A percentile compares a stretch with the other conserved stretches of the same genome.
Evolutionary conservation across 2,797 vertebrate species (phyloP).

Genomic region (Phrynocephalus guinanensis): DNA sequence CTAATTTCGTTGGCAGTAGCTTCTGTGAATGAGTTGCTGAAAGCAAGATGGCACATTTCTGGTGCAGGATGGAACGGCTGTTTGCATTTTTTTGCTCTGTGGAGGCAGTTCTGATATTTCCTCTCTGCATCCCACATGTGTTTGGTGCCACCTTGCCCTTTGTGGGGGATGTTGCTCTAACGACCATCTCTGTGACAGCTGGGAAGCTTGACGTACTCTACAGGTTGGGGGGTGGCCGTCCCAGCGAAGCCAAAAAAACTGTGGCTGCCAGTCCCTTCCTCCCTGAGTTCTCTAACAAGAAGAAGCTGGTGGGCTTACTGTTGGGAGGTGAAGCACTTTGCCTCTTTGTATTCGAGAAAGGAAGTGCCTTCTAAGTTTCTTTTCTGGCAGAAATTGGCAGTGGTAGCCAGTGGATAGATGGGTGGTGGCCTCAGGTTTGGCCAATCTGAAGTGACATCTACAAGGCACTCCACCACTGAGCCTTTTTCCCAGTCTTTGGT

Average conservation of each 20-base stretch:
- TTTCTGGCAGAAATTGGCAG: background rate
- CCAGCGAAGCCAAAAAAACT: background rate
- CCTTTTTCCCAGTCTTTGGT: background rate
- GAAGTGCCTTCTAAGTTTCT: background rate
- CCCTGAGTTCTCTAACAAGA: background rate
- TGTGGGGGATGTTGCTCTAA: background rate
- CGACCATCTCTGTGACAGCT: background rate
- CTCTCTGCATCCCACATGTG: background rate
- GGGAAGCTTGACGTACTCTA: background rate
- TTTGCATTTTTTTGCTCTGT: slow-evolving; percentile 9
- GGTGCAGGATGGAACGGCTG: background rate
- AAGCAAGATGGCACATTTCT: background rate
- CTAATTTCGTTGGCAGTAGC: slow-evolving; percentile 13
- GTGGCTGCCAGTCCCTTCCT: background rate
- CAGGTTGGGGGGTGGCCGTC: background rate
- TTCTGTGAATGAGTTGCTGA: slow-evolving; percentile 13
- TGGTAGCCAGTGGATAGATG: background rate
- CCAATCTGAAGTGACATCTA: background rate
- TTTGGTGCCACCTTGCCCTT: too few species aligned
- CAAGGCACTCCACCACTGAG: background rate
- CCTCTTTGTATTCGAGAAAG: background rate
- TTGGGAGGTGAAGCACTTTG: background rate
- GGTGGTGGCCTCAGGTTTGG: background rate
- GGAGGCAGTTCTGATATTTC: background rate
- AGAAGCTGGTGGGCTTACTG: background rate